These are phyloP conservation scores for Acleris literana DNA, from an alignment of 2,888 invertebrate species.

Conservation along the genomic window DNA sequence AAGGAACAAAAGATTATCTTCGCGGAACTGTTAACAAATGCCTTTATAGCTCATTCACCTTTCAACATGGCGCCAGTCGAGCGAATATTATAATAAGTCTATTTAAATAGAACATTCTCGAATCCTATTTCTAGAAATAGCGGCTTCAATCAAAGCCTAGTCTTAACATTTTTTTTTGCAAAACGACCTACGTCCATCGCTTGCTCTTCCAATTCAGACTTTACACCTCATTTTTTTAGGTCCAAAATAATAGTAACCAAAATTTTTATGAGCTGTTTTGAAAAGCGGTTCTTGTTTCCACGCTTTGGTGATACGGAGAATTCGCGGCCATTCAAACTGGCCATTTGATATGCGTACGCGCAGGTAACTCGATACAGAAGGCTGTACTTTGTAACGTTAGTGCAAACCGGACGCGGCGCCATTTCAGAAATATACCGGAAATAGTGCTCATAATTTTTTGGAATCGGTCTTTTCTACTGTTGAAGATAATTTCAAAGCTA, in stretches of 20 bases:
- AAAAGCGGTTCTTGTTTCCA: conserved; percentile 5
- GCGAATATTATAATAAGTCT: conserved; percentile 4
- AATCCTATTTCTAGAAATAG: conserved; percentile 9
- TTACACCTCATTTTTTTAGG: neutral
- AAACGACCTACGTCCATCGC: conserved; percentile 24
- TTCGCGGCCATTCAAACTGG: conserved; percentile 27
- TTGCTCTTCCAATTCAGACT: neutral
- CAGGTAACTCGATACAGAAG: conserved; percentile 24
- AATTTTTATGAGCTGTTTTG: neutral
- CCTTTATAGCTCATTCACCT: conserved; percentile 7
- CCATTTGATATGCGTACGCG: conserved; percentile 31
- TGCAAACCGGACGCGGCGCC: too few species aligned
- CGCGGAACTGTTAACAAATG: neutral
- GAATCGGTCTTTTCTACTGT: too few species aligned
- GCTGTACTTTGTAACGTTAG: conserved; percentile 4
- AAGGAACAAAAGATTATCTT: neutral
- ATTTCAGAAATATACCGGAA: too few species aligned
- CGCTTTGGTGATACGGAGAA: conserved; percentile 21
- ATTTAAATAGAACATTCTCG: neutral
- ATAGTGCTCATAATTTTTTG: too few species aligned
- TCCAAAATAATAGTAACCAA: neutral
- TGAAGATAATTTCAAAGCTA: too few species aligned
- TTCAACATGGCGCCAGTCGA: neutral
- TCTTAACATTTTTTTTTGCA: neutral
- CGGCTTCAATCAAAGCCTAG: conserved; percentile 1